Base-by-base conservation (phyloP, 2,113 vertebrate genomes). In the Chinchilla lanigera region DNA sequence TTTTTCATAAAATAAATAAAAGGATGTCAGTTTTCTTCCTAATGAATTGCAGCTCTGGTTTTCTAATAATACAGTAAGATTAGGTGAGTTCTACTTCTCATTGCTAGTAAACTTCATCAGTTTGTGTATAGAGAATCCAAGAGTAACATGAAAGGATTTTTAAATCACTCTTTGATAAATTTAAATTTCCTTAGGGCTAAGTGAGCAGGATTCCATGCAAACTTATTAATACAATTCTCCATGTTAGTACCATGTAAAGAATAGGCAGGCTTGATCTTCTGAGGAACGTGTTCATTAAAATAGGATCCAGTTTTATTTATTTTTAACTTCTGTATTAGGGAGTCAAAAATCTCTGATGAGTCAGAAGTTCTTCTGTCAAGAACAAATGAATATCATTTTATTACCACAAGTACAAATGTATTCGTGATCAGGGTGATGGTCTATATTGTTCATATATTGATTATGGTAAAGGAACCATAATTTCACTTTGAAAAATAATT, bases 351-450 rank as follows among this genome's bases (percentile, higher is more conserved):
- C 33, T 10, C 3, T 90, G 77, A 17, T 80, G 50, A 92, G 35
- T 86, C 33, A 73, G 44, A 89, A 85, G 28, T 71, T 61, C 77
- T 86, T 16, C 41, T 88, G 47, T 20, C 3, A 0, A 50, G 83
- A 85, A 65, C 16, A 58, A 94, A 86, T 60, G 85, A 38, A 86
- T 91, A 50, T 47, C 67, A 73, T 60, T 86, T 81, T 97, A 85
- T 71, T 71, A 60, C 92, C 63, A 89, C 28, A 93, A 33, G 3
- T 81, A 75, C 54, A 85, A 92, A 92, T 92, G 38, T 81, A 60
- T 85, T 92, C 63, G 75, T 94, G 30, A 7, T 85, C 22, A 90
- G 30, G 61, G 52, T 86, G 58, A 89, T 83, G 65, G 80, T 89
- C 28, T 94, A 17, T 61, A 83, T 56, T 87, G n/a, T 97, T 87